Base-by-base conservation (phyloP, 2,888 invertebrate species). In the Latrodectus elegans region DNA sequence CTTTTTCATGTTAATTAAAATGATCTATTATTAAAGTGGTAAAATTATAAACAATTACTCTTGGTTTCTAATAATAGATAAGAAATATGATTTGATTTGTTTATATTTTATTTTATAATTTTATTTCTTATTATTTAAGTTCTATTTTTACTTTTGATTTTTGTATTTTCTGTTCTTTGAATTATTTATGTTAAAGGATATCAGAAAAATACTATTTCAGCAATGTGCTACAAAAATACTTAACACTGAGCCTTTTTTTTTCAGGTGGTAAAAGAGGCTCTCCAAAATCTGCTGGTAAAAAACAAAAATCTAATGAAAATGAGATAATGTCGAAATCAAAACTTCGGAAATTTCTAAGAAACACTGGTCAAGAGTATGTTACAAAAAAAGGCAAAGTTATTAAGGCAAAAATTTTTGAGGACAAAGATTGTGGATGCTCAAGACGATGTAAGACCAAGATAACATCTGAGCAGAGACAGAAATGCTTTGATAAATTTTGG, bases 401-500 rank as follows among this genome's bases (percentile, higher is more conserved):
- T 38, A 83, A 88, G 55, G 83, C 82, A 22, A 88, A 88, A 74
- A 75, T 83, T 38, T 88, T 82, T 74, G 83, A 82, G 64, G 78
- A 88, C 38, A 83, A 88, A 78, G 83, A 88, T 64, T 88, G 87
- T 83, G 87, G 87, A n/a, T 88, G 87, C 52, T 82, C 82, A 15
- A 88, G 74, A 12, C 60, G 74, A 4, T 88, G 87, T 17, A 51
- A 68, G 22, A 83, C 77, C 11, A 88, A 88, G 17, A 79, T 88
- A 60, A 78, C 87, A 17, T 49, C 68, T 10, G 87, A 83, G 68
- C 73, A 88, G 53, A 78, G 87, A 26, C 67, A 88, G 15, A 88
- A 82, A 64, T 82, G 82, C 22, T 88, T 88, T 74, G 87, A 88
- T 74, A 88, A 83, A 68, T 88, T 88, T 83, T 88, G 87, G 87